Evolutionary conservation across 2,797 vertebrate species (phyloP).

Genomic region (Paguma larvata): DNA sequence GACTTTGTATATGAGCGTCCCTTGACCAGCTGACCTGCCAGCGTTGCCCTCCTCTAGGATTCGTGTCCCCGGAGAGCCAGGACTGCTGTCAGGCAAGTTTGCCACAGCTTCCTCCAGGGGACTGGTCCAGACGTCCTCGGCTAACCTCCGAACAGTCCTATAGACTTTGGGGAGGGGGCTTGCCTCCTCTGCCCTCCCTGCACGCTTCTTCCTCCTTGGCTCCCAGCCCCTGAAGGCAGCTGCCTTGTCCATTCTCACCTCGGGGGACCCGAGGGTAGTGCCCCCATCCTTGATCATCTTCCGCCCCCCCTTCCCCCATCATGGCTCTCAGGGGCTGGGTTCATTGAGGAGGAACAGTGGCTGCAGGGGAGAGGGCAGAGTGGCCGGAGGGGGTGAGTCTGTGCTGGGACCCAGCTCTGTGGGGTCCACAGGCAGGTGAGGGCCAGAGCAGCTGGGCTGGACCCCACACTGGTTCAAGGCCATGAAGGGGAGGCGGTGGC

Average conservation of each 20-base stretch:
- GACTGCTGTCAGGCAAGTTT: background rate
- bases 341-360: background rate
- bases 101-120: background rate
- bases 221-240: background rate
- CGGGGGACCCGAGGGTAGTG: background rate
- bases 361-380: background rate
- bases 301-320: no score
- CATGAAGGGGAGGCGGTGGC: background rate
- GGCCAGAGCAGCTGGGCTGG: background rate
- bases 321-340: background rate
- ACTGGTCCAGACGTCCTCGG: background rate
- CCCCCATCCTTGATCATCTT: background rate
- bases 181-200: background rate
- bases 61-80: background rate
- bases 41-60: background rate
- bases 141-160: background rate
- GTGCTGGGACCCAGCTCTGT: background rate
- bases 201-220: background rate
- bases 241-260: background rate
- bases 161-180: background rate
- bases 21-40: background rate
- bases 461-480: background rate
- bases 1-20: background rate
- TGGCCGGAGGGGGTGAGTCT: background rate
- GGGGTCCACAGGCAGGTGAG: background rate